Evolutionary conservation across 2,888 invertebrate genomes (phyloP).

Genomic region (Pristionchus arcanus): DNA sequence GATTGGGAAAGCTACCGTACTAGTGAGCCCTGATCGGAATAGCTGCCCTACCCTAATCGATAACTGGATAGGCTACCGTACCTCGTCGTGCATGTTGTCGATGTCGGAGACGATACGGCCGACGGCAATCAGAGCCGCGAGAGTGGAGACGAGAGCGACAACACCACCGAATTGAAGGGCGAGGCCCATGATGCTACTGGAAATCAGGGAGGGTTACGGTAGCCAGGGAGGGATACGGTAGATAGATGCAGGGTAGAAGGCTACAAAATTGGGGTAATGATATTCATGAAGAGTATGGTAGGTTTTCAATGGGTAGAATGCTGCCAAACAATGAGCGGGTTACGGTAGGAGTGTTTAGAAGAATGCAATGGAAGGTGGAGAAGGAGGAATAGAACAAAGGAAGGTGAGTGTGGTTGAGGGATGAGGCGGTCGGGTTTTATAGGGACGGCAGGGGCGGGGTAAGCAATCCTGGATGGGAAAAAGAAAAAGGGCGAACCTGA

Average conservation of each 20-base stretch:
- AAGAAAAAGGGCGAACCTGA: slow-evolving; percentile 33
- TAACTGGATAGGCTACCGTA: background rate
- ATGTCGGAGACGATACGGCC: slow-evolving; percentile 56
- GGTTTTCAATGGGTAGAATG: background rate
- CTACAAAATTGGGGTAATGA: no score
- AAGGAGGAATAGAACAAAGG: slow-evolving; percentile 30
- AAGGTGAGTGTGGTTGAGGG: slow-evolving; percentile 18
- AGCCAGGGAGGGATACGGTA: background rate
- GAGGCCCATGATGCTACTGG: slow-evolving; percentile 11
- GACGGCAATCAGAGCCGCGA: slow-evolving; percentile 51
- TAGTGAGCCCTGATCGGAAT: background rate
- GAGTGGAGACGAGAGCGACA: slow-evolving; percentile 51
- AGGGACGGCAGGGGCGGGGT: slow-evolving; percentile 30
- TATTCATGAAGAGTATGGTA: no score
- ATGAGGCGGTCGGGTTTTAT: background rate
- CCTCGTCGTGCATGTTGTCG: slow-evolving; percentile 57
- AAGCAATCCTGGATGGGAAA: slow-evolving; percentile 26
- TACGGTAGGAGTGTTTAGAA: no score
- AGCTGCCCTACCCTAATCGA: no score
- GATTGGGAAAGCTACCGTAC: background rate
- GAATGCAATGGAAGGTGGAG: background rate
- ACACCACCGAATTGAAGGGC: slow-evolving; percentile 50
- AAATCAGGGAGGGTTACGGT: slow-evolving; percentile 25
- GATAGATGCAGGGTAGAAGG: no score
- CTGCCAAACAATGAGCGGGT: no score